Percentiles rank a stretch among this genome's conserved stretches.
Conservation (phyloP, 2,113 vertebrate species). For the Equus przewalskii region DNA sequence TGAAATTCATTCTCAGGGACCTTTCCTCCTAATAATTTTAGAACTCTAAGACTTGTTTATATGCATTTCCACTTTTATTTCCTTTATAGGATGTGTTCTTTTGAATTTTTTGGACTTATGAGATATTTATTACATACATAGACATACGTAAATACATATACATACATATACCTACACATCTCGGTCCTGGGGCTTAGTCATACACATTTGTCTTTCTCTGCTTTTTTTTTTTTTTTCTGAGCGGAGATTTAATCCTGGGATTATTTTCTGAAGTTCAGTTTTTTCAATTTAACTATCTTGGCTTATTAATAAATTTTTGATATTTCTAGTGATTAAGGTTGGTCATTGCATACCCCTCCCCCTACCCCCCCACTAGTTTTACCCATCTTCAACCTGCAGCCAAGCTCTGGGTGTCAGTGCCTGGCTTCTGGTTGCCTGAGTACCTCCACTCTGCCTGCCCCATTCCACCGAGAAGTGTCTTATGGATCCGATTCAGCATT, state of each 20-base stretch:
- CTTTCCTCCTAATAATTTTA: not conserved
- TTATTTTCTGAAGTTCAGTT: conserved; percentile 29
- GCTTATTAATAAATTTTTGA: conserved; percentile 5
- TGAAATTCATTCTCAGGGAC: conserved; percentile 8
- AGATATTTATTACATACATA: not conserved
- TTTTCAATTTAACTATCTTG: not conserved
- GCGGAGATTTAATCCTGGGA: not conserved
- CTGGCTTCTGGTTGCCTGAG: not conserved
- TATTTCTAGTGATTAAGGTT: not conserved
- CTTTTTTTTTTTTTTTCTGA: not conserved
- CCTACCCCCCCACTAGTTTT: not conserved
- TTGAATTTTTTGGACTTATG: not conserved
- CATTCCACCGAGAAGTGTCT: not conserved
- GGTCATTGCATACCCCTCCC: too few species aligned
- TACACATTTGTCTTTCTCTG: not conserved
- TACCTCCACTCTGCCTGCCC: not conserved
- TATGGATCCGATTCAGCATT: not conserved
- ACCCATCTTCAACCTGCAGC: not conserved
- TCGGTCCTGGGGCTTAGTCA: not conserved
- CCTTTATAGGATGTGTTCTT: conserved; percentile 12
- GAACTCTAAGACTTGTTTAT: conserved; percentile 18
- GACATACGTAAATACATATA: not conserved
- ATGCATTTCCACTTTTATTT: conserved; percentile 24
- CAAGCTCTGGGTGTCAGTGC: too few species aligned
- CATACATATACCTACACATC: not conserved